Percentiles rank a stretch among this genome's conserved stretches.
Evolutionary conservation across 2,888 invertebrate species (phyloP).

Genomic region (Drosophila macrothrix): DNA sequence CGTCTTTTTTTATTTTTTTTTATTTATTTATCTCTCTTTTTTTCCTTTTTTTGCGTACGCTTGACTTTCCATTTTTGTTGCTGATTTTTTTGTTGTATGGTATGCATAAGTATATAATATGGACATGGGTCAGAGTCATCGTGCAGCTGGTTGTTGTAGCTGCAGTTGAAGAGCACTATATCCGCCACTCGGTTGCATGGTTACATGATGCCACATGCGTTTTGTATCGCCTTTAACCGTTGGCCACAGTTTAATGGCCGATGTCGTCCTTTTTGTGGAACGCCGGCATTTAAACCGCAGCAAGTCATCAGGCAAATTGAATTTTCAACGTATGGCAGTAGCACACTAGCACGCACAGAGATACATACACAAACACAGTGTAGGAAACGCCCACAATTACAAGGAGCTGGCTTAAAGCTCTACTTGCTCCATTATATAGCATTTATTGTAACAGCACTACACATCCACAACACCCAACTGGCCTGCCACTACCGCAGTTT

Average conservation of each 20-base stretch:
- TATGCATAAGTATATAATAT: constrained; percentile 68
- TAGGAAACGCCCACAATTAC: constrained; percentile 57
- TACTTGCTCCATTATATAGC: constrained; percentile 52
- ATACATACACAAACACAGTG: constrained; percentile 31
- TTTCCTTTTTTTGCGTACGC: constrained; percentile 18
- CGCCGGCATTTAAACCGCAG: constrained; percentile 77
- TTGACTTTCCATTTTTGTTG: constrained; percentile 27
- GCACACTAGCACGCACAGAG: constrained; percentile 28
- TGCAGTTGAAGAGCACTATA: constrained; percentile 4
- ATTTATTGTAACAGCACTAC: constrained; percentile 28
- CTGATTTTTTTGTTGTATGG: constrained; percentile 42
- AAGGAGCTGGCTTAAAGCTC: constrained; percentile 52
- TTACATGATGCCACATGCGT: constrained; percentile 44
- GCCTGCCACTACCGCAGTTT: neutral
- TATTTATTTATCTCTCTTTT: constrained; percentile 33
- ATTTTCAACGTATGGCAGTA: constrained; percentile 82
- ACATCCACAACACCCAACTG: neutral
- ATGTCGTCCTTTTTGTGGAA: constrained; percentile 69
- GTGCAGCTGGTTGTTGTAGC: constrained; percentile 16
- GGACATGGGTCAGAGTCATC: constrained; percentile 52
- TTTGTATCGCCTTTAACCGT: constrained; percentile 59
- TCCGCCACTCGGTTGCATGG: constrained; percentile 9
- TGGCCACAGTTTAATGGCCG: constrained; percentile 73
- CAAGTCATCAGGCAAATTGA: constrained; percentile 83
- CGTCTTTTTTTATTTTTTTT: constrained; percentile 53